Conservation (phyloP, 2,888 invertebrate genomes). For the Xestoiulus laeticollis region DNA sequence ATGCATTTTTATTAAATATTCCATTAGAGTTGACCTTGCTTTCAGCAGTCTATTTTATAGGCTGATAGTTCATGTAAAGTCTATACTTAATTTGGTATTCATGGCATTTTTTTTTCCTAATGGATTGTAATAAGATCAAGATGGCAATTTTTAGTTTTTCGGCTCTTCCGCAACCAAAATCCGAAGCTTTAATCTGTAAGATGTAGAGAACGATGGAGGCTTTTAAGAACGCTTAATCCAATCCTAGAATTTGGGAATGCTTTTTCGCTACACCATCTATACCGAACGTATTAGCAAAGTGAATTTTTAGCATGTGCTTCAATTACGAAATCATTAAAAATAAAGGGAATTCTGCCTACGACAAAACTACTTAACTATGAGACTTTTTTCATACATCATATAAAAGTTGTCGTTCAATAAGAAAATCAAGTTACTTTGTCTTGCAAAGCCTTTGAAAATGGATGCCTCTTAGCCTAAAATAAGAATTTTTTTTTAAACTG, state of each 20-base stretch:
- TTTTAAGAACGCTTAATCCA: slow-evolving; percentile 28
- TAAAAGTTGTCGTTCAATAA: background rate
- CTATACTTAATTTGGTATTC: background rate
- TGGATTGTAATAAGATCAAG: slow-evolving; percentile 16
- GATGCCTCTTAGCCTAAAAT: background rate
- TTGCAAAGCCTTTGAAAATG: background rate
- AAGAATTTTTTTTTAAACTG: background rate
- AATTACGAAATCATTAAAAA: slow-evolving; percentile 7
- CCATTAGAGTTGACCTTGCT: background rate
- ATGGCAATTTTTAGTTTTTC: background rate
- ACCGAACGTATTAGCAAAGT: background rate
- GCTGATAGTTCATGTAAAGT: background rate
- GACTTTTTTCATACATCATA: background rate
- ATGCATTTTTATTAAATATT: background rate
- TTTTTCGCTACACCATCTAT: background rate
- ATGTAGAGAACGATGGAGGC: background rate
- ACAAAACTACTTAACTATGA: background rate
- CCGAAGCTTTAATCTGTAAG: background rate
- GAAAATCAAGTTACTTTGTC: background rate
- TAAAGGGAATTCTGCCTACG: background rate
- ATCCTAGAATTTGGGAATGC: background rate
- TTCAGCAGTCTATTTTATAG: background rate
- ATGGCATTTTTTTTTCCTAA: background rate
- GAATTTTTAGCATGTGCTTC: background rate
- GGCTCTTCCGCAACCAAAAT: background rate